A percentile compares a stretch with the other conserved stretches of the same genome.
Conservation (phyloP, 1,140 invertebrate genomes). For the Hirudo medicinalis region DNA sequence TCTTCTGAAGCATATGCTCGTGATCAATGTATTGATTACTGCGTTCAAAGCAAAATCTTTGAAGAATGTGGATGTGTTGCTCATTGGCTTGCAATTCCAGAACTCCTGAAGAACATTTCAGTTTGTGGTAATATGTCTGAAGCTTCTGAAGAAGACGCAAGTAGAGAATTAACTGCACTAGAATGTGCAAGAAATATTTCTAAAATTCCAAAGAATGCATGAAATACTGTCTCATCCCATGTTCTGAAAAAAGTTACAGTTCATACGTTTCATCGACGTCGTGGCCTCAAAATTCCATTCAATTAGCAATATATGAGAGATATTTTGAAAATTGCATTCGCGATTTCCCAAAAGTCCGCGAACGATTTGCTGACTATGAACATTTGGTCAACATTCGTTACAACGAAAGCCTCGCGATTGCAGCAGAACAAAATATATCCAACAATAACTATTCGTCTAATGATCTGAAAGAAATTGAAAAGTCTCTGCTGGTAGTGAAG, state of each 20-base stretch:
- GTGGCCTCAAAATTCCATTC: background rate
- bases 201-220: background rate
- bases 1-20: background rate
- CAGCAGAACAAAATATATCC: too few relatives aligned
- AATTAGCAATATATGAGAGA: background rate
- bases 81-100: background rate
- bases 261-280: background rate
- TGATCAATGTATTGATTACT: background rate
- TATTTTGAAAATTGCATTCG: background rate
- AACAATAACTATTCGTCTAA: too few relatives aligned
- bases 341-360: too few relatives aligned
- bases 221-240: background rate
- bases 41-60: background rate
- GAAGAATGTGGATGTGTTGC: background rate
- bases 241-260: background rate
- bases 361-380: too few relatives aligned
- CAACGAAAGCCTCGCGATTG: too few relatives aligned
- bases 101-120: background rate
- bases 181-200: background rate
- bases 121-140: background rate
- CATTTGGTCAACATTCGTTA: too few relatives aligned
- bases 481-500: too few relatives aligned
- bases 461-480: too few relatives aligned
- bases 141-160: background rate
- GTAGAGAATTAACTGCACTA: background rate